A percentile compares a stretch with the other conserved stretches of the same genome.
phyloP scores from a whole-genome alignment of 2,888 invertebrate genomes.

The Phoronis australis region DNA sequence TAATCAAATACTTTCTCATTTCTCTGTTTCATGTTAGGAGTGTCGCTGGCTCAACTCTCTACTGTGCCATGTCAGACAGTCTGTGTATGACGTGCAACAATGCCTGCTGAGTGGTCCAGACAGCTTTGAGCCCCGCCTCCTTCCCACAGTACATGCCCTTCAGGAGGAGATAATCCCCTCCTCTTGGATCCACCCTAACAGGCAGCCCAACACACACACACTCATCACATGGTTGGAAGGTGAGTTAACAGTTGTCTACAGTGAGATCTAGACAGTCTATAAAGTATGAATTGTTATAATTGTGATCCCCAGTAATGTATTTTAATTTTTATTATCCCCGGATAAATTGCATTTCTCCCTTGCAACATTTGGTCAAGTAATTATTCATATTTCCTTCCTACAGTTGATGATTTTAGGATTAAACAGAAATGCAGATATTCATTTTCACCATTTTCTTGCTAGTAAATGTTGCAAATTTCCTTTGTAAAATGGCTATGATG shows the following conservation, averaged over 20 bases:
- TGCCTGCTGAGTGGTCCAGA: slow-evolving; percentile 37
- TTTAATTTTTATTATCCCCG: neutral
- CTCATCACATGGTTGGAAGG: slow-evolving; percentile 45
- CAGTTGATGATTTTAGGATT: too few relatives aligned
- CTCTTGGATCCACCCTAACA: slow-evolving; percentile 46
- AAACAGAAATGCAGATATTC: too few relatives aligned
- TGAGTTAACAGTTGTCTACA: slow-evolving; percentile 15
- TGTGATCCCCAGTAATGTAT: neutral
- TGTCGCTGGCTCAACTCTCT: slow-evolving; percentile 46
- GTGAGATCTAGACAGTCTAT: too few relatives aligned
- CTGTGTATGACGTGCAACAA: slow-evolving; percentile 34
- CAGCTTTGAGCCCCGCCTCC: slow-evolving; percentile 29
- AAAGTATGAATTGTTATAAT: too few relatives aligned
- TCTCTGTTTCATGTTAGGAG: slow-evolving; percentile 37
- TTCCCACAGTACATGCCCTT: slow-evolving; percentile 30
- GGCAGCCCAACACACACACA: slow-evolving; percentile 45
- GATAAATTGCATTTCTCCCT: neutral
- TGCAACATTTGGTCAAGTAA: neutral
- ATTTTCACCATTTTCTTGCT: too few relatives aligned
- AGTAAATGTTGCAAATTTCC: too few relatives aligned
- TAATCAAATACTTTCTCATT: too few relatives aligned
- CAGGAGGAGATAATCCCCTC: slow-evolving; percentile 44
- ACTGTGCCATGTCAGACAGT: slow-evolving; percentile 43
- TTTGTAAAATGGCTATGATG: too few relatives aligned
- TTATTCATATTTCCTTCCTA: too few relatives aligned